Conservation (phyloP, 64 coral and sea anemone genomes). For the Stichodactyla mertensii region DNA sequence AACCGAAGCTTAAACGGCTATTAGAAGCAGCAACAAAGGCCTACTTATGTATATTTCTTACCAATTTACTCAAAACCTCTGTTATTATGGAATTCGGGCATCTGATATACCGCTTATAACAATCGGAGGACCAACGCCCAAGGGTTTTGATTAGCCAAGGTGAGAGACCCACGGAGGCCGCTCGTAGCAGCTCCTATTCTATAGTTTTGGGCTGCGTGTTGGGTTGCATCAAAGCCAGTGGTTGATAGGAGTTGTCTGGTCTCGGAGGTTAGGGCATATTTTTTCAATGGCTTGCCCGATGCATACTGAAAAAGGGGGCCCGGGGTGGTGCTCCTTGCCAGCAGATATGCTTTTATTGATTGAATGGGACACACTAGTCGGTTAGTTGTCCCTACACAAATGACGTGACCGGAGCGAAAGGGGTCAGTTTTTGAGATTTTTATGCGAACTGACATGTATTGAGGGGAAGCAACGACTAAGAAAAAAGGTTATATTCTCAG, state of each 20-base stretch:
- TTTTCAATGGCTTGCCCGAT: slow-evolving; percentile 13
- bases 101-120: slow-evolving; percentile 19
- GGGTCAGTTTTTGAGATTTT: too few species aligned
- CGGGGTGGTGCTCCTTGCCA: slow-evolving; percentile 17
- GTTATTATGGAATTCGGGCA: slow-evolving; percentile 1
- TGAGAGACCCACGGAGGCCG: background rate
- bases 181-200: background rate
- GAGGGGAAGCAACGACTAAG: too few species aligned
- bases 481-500: too few species aligned
- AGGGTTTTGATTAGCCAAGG: too few species aligned
- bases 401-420: background rate
- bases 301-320: slow-evolving; percentile 34
- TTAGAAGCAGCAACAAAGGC: too few species aligned
- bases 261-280: slow-evolving; percentile 11
- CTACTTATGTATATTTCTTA: background rate
- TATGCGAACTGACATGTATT: too few species aligned
- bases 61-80: background rate
- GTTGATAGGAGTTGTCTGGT: slow-evolving; percentile 26
- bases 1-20: background rate
- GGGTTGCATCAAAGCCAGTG: background rate
- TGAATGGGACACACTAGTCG: background rate
- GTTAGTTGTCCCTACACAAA: slow-evolving; percentile 13
- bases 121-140: slow-evolving; percentile 31
- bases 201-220: background rate
- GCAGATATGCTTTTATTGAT: slow-evolving; percentile 25